Evolutionary conservation across 2,113 vertebrate species (phyloP).

Genomic region (Mugil cephalus): DNA sequence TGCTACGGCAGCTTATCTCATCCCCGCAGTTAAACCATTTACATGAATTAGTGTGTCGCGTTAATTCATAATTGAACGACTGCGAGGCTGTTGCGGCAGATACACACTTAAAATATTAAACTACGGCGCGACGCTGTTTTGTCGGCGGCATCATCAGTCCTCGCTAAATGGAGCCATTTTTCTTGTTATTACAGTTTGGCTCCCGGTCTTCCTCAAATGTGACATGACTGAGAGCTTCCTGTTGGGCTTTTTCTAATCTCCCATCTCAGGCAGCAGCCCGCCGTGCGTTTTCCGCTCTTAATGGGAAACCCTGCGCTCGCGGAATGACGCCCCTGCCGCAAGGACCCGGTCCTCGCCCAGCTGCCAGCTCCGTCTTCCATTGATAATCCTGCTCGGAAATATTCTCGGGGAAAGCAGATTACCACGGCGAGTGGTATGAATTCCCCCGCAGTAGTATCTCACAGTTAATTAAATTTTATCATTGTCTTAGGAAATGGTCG

Average conservation of each 20-base stretch:
- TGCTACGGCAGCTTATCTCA: neutral
- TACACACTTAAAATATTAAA: neutral
- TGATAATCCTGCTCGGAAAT: conserved; percentile 77
- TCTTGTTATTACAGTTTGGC: neutral
- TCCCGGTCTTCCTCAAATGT: conserved; percentile 9
- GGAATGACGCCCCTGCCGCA: conserved; percentile 1
- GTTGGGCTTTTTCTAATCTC: conserved; percentile 20
- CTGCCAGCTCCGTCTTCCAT: conserved; percentile 42
- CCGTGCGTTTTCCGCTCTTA: conserved; percentile 4
- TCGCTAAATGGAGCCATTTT: neutral
- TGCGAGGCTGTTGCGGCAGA: neutral
- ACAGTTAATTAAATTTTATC: conserved; percentile 79
- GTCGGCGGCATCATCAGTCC: neutral
- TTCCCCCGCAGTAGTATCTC: conserved; percentile 64
- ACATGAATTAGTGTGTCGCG: neutral
- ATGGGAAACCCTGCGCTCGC: neutral
- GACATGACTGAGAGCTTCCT: neutral
- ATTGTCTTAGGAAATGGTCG: conserved; percentile 74
- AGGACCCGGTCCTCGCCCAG: neutral
- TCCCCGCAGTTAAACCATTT: neutral
- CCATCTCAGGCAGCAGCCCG: neutral
- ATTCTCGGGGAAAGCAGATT: conserved; percentile 76
- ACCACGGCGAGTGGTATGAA: conserved; percentile 56
- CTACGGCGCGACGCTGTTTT: neutral
- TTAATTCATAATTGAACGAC: conserved; percentile 1